A percentile compares a stretch with the other conserved stretches of the same genome.
phyloP scores from a whole-genome alignment of 2,113 vertebrate species.

The Varanus komodoensis region DNA sequence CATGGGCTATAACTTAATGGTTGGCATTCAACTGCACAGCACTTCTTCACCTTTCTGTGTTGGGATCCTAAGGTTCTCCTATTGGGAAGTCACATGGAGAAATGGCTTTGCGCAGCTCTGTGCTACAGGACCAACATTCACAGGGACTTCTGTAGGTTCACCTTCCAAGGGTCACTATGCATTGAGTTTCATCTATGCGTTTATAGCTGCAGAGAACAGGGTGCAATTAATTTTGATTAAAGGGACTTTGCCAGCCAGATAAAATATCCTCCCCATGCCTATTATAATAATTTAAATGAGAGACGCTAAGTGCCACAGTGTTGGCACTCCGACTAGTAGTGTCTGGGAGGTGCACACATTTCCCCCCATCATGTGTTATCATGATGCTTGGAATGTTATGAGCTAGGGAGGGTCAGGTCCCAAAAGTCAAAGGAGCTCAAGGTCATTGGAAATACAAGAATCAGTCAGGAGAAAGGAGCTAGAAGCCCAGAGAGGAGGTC shows the following conservation, averaged over 20 bases:
- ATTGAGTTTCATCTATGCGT: neutral
- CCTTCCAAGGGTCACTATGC: neutral
- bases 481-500: neutral
- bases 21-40: neutral
- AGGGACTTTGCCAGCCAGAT: neutral
- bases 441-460: no score
- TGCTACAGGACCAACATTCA: neutral
- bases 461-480: no score
- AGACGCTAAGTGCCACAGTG: slow-evolving; percentile 1
- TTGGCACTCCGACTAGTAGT: neutral
- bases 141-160: neutral
- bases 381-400: neutral
- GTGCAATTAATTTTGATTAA: slow-evolving; percentile 27
- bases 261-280: neutral
- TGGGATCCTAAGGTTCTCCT: neutral
- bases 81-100: neutral
- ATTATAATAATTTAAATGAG: slow-evolving; percentile 18
- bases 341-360: neutral
- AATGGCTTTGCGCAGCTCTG: neutral
- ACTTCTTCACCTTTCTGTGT: neutral
- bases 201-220: slow-evolving; percentile 16
- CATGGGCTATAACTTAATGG: slow-evolving; percentile 17
- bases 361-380: neutral
- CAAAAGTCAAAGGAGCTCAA: neutral
- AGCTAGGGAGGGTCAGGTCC: neutral